phyloP scores from a whole-genome alignment of 2,113 vertebrate genomes.

The Sphyrna mokarran region DNA sequence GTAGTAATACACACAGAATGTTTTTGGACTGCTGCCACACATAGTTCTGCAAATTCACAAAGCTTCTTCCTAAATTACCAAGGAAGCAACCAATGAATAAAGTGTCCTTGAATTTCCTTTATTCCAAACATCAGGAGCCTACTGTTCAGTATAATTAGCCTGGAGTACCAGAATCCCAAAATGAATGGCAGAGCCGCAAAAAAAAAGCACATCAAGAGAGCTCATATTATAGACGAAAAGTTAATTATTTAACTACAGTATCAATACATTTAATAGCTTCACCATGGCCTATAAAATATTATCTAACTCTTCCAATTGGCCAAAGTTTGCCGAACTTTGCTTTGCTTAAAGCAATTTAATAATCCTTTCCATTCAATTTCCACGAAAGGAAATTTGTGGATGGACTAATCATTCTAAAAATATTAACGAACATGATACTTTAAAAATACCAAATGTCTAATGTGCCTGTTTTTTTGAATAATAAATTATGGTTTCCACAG shows the following conservation, averaged over 20 bases:
- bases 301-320: background rate
- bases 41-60: slow-evolving; percentile 20
- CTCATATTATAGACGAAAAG: background rate
- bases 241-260: background rate
- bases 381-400: background rate
- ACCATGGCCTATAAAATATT: background rate
- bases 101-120: background rate
- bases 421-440: background rate
- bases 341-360: background rate
- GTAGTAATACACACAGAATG: background rate
- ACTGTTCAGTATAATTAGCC: background rate
- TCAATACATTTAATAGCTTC: slow-evolving; percentile 7
- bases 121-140: background rate
- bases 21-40: background rate
- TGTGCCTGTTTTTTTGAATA: background rate
- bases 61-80: background rate
- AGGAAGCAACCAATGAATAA: background rate
- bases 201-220: background rate
- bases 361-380: background rate
- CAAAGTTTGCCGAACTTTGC: background rate
- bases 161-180: background rate
- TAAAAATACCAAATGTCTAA: background rate
- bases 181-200: background rate
- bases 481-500: background rate
- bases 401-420: background rate